These are phyloP conservation scores for Mobula hypostoma DNA, from an alignment of 2,113 vertebrate genomes.

Conservation along the genomic window DNA sequence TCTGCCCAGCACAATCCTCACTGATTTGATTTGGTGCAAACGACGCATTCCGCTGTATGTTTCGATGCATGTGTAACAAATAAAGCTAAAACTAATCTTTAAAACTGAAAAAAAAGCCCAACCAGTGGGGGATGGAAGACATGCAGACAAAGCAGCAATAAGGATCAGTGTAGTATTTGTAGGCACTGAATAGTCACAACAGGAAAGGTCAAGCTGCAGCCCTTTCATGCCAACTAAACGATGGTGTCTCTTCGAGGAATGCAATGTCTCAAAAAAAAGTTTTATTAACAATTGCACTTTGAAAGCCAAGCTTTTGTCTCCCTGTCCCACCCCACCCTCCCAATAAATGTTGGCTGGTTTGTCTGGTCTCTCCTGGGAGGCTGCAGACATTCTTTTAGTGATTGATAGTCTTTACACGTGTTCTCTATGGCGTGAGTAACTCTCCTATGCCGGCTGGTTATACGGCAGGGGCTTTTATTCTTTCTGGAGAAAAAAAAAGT, in stretches of 20 bases:
- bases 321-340: conserved; percentile 27
- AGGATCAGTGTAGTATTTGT: conserved; percentile 28
- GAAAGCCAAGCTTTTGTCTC: conserved; percentile 30
- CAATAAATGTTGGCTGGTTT: conserved; percentile 32
- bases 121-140: neutral
- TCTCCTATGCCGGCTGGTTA: conserved; percentile 1
- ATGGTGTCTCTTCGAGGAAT: conserved; percentile 32
- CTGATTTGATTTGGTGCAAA: too few relatives aligned
- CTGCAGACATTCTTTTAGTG: conserved; percentile 33
- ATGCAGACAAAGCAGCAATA: conserved; percentile 19
- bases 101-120: neutral
- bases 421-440: conserved; percentile 15
- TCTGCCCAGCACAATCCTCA: too few relatives aligned
- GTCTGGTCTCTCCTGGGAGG: conserved; percentile 28
- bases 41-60: too few relatives aligned
- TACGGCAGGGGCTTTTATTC: neutral
- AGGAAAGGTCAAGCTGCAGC: conserved; percentile 22
- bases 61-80: too few relatives aligned
- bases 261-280: conserved; percentile 33
- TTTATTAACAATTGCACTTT: conserved; percentile 36
- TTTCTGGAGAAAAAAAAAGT: neutral
- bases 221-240: conserved; percentile 7
- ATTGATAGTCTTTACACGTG: conserved; percentile 35
- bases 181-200: conserved; percentile 28
- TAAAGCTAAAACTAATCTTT: too few relatives aligned